Evolutionary conservation across 2,797 vertebrate genomes (phyloP), one percentile per base, ranked within the genome.

Genomic region (Anguilla marmorata): DNA sequence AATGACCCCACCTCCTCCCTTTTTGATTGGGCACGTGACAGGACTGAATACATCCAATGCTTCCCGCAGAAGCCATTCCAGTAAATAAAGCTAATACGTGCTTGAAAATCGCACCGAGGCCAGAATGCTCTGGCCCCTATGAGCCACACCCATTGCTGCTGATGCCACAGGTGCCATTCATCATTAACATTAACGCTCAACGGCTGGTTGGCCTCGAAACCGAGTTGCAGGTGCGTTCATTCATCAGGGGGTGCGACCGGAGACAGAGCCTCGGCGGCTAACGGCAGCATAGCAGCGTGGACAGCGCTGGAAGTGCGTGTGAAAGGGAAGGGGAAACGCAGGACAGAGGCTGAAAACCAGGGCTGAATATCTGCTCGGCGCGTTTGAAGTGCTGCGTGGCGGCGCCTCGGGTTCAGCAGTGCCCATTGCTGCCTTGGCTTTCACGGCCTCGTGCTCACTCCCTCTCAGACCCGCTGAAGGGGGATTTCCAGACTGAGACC

Each of bases 401-500:
- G 0, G 19, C 2, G 41, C 76, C 41, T 80, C 74, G 19, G 30
- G 74, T 76, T 76, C 21, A 41, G 16, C 24, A 2, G 76, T 24
- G 76, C 41, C 76, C 41, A 3, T 12, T 41, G 41, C 2, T 11
- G 41, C 33, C 72, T 76, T 24, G 30, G 30, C 72, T 82, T 0
- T 0, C 3, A 48, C 16, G 3, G 41, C 24, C 52, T 84, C 30
- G 14, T 11, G 45, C 48, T 56, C 74, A 45, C 76, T 80, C 76
- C 41, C 21, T 80, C n/a, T 56, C n/a, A 41, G 80, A 27, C n/a
- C 24, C 9, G 9, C 82, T 5, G 48, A 54, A 48, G 63, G 76
- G 84, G 86, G 87, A 87, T 89, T 87, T 86, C 84, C 76, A 69
- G 48, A 14, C 24, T 79, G 37, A 85, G 83, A 74, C 83, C 41